Evolutionary conservation across 2,797 vertebrate genomes (phyloP), one percentile per base, ranked within the genome.

Genomic region (Hybognathus amarus): DNA sequence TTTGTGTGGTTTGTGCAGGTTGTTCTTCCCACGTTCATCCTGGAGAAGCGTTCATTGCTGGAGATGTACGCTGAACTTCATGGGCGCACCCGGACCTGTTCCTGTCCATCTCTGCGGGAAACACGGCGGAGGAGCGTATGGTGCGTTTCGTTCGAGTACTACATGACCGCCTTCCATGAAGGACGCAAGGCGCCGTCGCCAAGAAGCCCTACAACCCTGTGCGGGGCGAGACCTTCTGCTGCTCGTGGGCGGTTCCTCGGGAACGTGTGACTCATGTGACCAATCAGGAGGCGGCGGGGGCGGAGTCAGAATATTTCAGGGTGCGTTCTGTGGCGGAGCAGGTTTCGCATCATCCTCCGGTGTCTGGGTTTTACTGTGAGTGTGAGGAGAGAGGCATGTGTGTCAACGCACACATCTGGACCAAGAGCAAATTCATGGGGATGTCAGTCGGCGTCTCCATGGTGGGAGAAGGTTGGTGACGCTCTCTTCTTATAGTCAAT

Each of bases 1-100:
- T 45, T 4, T 11, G 18, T 42, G 1, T 59, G 24, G 2, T 56
- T 42, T 12, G 67, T 90, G 38, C 85, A 98, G 97, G 97, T 98
- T 91, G 97, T 97, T 87, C 93, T 98, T 79, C 97, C 97, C 79
- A 98, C 97, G 0, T 99, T 99, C 89, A 98, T 98, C 89, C 89
- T 98, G 94, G 97, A 99, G 93, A 97, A 96, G 93, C 96, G 97
- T 56, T 98, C 97, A 27, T 93, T 98, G 86, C 94, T 98, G 92
- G 97, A 99, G 94, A 98, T 99, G 97, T 99, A 97, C 6, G 97
- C 97, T 75, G n/a, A 97, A 98, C 94, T 98, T 98, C 91, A 96
- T 98, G 96, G 96, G 96, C 97, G 10, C 97, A 98, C 88, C 97
- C 97, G 0, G 97, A 98, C 91, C 93, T 98, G 93, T 96, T 98